These are phyloP conservation scores for Neogobius melanostomus DNA, from an alignment of 2,113 vertebrate species.

Conservation along the genomic window DNA sequence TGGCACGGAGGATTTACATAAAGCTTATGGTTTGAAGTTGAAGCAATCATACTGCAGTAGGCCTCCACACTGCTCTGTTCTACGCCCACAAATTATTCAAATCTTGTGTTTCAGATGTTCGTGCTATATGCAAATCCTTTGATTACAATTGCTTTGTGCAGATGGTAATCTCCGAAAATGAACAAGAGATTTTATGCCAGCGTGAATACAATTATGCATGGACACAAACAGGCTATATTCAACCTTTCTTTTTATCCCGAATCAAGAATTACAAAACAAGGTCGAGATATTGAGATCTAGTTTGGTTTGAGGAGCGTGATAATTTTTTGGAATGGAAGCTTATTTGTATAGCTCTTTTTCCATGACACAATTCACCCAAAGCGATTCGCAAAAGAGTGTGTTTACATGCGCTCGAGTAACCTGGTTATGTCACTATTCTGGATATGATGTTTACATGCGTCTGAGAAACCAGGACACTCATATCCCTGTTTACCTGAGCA, in stretches of 20 bases:
- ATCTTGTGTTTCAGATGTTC: slow-evolving; percentile 23
- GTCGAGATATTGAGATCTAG: too few species aligned
- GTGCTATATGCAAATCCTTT: slow-evolving; percentile 19
- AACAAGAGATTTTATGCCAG: slow-evolving; percentile 13
- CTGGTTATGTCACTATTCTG: too few species aligned
- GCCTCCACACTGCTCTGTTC: neutral
- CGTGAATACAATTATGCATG: slow-evolving; percentile 7
- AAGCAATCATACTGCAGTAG: neutral
- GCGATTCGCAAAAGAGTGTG: too few species aligned
- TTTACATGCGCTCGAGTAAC: too few species aligned
- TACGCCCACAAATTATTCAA: slow-evolving; percentile 12
- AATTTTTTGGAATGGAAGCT: too few species aligned
- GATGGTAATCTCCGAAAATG: slow-evolving; percentile 29
- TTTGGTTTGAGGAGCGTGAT: too few species aligned
- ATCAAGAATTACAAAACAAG: too few species aligned
- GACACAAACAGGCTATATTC: slow-evolving; percentile 10
- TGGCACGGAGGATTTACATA: neutral
- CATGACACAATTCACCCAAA: too few species aligned
- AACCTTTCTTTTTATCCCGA: neutral
- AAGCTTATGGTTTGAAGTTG: neutral
- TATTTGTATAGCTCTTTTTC: too few species aligned
- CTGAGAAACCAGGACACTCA: too few species aligned
- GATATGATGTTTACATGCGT: too few species aligned
- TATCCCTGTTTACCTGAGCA: too few species aligned
- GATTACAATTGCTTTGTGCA: slow-evolving; percentile 26